These are phyloP conservation scores for Aleadryas rufinucha DNA, from an alignment of 2,113 vertebrate species.

Conservation along the genomic window DNA sequence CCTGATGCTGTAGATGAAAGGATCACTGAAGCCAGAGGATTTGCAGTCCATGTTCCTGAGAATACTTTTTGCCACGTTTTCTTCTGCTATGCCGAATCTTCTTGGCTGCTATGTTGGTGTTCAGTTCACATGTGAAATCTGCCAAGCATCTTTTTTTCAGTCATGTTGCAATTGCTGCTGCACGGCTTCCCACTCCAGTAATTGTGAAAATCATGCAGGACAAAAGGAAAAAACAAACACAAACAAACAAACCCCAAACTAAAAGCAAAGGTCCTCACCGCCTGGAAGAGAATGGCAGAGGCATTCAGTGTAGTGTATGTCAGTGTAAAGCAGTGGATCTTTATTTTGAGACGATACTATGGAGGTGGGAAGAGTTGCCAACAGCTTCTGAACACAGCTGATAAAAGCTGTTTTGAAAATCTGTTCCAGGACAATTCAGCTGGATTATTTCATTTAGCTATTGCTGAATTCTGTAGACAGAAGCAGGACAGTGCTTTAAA, in stretches of 20 bases:
- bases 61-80: neutral
- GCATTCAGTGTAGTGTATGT: neutral
- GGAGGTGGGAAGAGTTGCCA: neutral
- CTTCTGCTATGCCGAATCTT: neutral
- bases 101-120: neutral
- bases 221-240: neutral
- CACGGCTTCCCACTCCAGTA: neutral
- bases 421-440: neutral
- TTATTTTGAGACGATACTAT: neutral
- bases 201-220: neutral
- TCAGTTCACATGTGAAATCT: neutral
- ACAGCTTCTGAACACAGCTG: neutral
- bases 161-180: neutral
- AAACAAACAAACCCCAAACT: neutral
- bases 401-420: slow-evolving; percentile 10
- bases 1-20: neutral
- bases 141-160: neutral
- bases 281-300: neutral
- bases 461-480: neutral
- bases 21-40: neutral
- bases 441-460: neutral
- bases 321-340: neutral
- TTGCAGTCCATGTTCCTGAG: neutral
- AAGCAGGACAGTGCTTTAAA: neutral
- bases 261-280: neutral